Evolutionary conservation across 2,888 invertebrate genomes (phyloP).

Genomic region (Troides oblongomaculatus): DNA sequence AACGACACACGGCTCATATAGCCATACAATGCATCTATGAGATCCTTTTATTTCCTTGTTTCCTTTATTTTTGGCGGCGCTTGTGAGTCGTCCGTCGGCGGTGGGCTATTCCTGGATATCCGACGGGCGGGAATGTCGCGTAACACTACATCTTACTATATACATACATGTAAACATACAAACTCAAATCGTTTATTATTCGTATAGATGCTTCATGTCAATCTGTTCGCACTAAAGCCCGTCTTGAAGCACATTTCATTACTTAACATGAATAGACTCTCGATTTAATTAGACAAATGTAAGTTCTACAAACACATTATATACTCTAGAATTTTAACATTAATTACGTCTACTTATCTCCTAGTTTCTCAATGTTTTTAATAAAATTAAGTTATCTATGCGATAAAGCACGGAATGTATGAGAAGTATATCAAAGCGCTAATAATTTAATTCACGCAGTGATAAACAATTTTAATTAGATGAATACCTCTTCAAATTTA

Average conservation of each 20-base stretch:
- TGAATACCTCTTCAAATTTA: not conserved
- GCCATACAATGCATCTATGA: conserved; percentile 34
- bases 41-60: conserved; percentile 24
- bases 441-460: not conserved
- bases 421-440: not conserved
- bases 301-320: too few relatives aligned
- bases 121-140: conserved; percentile 38
- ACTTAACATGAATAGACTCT: not conserved
- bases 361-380: too few relatives aligned
- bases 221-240: not conserved
- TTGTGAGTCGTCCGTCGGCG: conserved; percentile 38
- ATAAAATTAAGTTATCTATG: not conserved
- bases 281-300: too few relatives aligned
- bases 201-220: not conserved
- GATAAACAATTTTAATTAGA: conserved; percentile 5
- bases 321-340: too few relatives aligned
- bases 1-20: conserved; percentile 22
- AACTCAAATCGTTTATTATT: not conserved
- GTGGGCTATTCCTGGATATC: conserved; percentile 39
- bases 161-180: not conserved
- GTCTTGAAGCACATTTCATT: not conserved
- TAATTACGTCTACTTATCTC: too few relatives aligned
- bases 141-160: conserved; percentile 8
- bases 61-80: conserved; percentile 34
- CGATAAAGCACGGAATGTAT: not conserved